Percentiles rank a stretch among this genome's conserved stretches.
These are phyloP conservation scores for Cherax quadricarinatus DNA, from an alignment of 1,140 invertebrate species.

Conservation along the genomic window DNA sequence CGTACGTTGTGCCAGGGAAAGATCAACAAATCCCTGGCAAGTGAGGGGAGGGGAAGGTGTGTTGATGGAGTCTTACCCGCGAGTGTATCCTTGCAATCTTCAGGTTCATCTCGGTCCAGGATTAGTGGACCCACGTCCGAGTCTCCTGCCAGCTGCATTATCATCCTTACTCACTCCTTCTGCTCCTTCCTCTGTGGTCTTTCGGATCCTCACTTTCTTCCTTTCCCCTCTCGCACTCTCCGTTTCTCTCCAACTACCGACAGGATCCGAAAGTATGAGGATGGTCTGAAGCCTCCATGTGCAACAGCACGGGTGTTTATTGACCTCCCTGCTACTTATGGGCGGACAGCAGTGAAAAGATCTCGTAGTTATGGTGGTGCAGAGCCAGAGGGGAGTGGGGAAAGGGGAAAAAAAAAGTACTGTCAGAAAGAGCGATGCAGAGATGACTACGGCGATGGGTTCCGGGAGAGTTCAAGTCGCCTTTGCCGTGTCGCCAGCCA, in stretches of 20 bases:
- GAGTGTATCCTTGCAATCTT: slow-evolving; percentile 40
- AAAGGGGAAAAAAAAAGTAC: background rate
- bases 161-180: slow-evolving; percentile 51
- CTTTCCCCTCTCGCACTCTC: background rate
- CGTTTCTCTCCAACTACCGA: slow-evolving; percentile 17
- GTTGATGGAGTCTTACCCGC: slow-evolving; percentile 47
- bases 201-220: too few species aligned
- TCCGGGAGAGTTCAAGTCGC: slow-evolving; percentile 66
- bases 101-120: slow-evolving; percentile 54
- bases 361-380: background rate
- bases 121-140: slow-evolving; percentile 51
- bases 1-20: background rate
- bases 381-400: background rate
- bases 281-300: slow-evolving; percentile 16
- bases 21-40: background rate
- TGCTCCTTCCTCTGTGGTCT: background rate
- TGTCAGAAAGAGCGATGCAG: background rate
- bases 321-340: background rate
- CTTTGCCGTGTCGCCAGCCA: slow-evolving; percentile 64
- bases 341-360: background rate
- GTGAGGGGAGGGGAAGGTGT: background rate
- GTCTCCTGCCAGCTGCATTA: slow-evolving; percentile 67
- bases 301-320: slow-evolving; percentile 19
- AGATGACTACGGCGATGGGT: background rate
- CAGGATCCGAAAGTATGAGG: background rate